These are phyloP conservation scores for Mantis religiosa DNA, from an alignment of 2,888 invertebrate species.

Conservation along the genomic window DNA sequence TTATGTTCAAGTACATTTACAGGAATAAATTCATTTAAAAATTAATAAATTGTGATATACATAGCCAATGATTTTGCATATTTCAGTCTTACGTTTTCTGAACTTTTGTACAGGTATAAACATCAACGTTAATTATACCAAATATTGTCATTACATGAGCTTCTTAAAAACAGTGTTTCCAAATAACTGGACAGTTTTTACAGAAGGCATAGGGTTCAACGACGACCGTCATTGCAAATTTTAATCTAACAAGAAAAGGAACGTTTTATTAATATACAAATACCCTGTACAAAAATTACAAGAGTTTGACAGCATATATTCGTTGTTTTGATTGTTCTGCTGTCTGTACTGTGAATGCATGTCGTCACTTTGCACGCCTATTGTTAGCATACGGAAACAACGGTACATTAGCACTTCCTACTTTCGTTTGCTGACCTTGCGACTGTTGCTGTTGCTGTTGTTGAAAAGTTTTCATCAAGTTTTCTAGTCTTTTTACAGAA, in stretches of 20 bases:
- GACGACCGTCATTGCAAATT: neutral
- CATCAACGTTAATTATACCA: neutral
- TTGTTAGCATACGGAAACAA: neutral
- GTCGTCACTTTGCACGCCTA: neutral
- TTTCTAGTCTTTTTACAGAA: conserved; percentile 13
- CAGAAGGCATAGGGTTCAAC: neutral
- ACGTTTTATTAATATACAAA: neutral
- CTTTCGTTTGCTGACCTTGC: neutral
- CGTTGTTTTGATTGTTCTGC: neutral
- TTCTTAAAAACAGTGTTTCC: neutral
- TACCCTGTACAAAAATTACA: neutral
- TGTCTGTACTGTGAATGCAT: too few relatives aligned
- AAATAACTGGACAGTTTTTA: neutral
- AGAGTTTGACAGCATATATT: neutral
- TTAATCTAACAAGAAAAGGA: neutral
- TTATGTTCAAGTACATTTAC: neutral
- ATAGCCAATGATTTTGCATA: neutral
- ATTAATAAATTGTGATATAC: neutral
- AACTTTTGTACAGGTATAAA: neutral
- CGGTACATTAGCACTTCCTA: neutral
- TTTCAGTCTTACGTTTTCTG: neutral
- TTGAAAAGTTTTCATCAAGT: conserved; percentile 18
- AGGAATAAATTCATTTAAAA: neutral
- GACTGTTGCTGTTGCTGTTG: neutral
- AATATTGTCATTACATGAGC: neutral